Evolutionary conservation across 2,888 invertebrate genomes (phyloP), one percentile per base, ranked within the genome.

Genomic region (Cotesia congregata): DNA sequence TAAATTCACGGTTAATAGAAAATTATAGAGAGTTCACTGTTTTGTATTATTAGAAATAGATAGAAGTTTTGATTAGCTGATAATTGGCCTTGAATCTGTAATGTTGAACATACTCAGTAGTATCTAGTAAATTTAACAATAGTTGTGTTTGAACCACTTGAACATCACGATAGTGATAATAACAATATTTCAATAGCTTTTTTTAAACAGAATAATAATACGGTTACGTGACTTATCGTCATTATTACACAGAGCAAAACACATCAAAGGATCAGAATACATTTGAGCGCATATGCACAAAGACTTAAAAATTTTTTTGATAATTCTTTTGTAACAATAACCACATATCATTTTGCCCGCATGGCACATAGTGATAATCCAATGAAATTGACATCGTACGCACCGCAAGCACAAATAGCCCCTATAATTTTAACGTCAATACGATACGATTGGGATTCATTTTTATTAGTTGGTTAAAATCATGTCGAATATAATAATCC

Each of bases 311-410:
- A 68, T 41, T 68, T 41, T 50, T 50, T 12, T 12, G 50, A 68
- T 68, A 20, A 68, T 68, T 12, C 50, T 17, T 17, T 68, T 68
- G 41, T 68, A 68, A 50, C 50, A 50, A 62, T 59, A 38, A 6
- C 50, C 17, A n/a, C 70, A 59, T 70, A 70, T 70, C 70, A 59
- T 59, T 70, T 70, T 38, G 7, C 70, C 70, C 70, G 70, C 70
- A 70, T 70, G 59, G 30, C 50, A 50, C 38, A 59, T 70, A 20
- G 59, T 60, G 59, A 70, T 70, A 70, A 70, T 59, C 70, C 70
- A 50, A 20, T 50, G 70, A 50, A 50, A 59, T 70, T 70, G 50
- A 59, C 59, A 59, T 30, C 30, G 30, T 30, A 59, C 59, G 70
- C 70, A 59, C 38, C 17, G 59, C 59, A 30, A 59, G 30, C 59